Conservation (phyloP, 2,888 invertebrate genomes). For the Andrena marginata region DNA sequence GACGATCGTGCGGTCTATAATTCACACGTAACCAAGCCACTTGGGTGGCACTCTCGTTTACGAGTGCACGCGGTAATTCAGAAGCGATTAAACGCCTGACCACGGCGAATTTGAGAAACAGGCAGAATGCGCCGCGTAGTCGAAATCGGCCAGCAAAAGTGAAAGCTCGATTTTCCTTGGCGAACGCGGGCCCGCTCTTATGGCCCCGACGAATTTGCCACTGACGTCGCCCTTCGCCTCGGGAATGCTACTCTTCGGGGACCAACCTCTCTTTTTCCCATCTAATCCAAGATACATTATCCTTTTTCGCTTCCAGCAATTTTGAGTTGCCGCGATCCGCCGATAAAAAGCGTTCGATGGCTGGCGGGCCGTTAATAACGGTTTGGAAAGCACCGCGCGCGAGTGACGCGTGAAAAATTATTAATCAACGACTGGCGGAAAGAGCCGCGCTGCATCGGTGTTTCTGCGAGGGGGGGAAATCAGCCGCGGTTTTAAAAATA, state of each 20-base stretch:
- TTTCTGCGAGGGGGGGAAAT: constrained; percentile 5
- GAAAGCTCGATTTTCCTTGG: constrained; percentile 32
- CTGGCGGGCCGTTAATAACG: background rate
- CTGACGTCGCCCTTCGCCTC: background rate
- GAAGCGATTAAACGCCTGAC: constrained; percentile 5
- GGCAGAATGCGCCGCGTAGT: background rate
- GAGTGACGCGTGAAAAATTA: constrained; percentile 3
- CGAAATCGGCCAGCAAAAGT: constrained; percentile 18
- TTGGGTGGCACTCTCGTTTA: background rate
- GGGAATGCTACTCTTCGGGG: background rate
- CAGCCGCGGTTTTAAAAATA: constrained; percentile 35
- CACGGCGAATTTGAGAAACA: constrained; percentile 22
- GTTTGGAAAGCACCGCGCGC: background rate
- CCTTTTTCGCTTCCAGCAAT: background rate
- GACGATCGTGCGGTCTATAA: background rate
- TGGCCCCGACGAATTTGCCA: constrained; percentile 3
- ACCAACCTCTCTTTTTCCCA: too few species aligned
- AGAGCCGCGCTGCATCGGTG: too few species aligned
- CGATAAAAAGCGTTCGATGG: background rate
- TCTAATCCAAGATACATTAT: too few species aligned
- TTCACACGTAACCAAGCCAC: background rate
- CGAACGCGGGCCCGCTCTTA: background rate
- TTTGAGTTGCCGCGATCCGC: background rate
- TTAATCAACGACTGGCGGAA: background rate
- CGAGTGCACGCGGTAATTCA: background rate